These are phyloP conservation scores for Drosophila willistoni DNA, from an alignment of 1,140 invertebrate genomes.

Conservation along the genomic window DNA sequence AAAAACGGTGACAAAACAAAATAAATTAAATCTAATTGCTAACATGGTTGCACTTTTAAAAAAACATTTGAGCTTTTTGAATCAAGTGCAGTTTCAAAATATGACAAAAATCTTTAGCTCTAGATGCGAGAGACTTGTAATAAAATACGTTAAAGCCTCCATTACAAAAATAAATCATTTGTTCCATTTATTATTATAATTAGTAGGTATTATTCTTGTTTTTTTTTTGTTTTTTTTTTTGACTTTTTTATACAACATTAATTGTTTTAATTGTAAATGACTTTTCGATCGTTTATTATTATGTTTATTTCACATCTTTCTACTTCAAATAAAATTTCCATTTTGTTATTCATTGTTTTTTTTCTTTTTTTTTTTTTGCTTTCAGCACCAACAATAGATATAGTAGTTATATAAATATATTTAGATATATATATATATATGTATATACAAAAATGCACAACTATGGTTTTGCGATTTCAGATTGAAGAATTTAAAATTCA, in stretches of 20 bases:
- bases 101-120: neutral
- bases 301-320: slow-evolving; percentile 20
- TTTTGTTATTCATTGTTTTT: slow-evolving; percentile 1
- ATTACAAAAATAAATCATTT: slow-evolving; percentile 31
- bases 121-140: neutral
- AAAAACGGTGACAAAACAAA: neutral
- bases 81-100: too few relatives aligned
- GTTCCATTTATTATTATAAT: slow-evolving; percentile 25
- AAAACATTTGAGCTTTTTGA: too few relatives aligned
- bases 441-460: slow-evolving; percentile 78
- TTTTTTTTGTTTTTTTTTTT: neutral
- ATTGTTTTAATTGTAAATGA: slow-evolving; percentile 50
- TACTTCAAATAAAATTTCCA: slow-evolving; percentile 39
- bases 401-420: slow-evolving; percentile 27
- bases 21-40: too few relatives aligned
- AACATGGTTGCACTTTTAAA: too few relatives aligned
- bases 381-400: slow-evolving; percentile 76
- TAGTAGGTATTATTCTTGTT: slow-evolving; percentile 19
- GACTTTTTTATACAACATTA: slow-evolving; percentile 58
- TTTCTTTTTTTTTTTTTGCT: slow-evolving; percentile 52
- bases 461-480: slow-evolving; percentile 67
- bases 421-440: slow-evolving; percentile 47
- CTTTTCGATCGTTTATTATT: slow-evolving; percentile 38
- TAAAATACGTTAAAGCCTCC: slow-evolving; percentile 18
- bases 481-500: slow-evolving; percentile 75